Base-by-base conservation (phyloP, 2,888 invertebrate species). In the Caenorhabditis wallacei region DNA sequence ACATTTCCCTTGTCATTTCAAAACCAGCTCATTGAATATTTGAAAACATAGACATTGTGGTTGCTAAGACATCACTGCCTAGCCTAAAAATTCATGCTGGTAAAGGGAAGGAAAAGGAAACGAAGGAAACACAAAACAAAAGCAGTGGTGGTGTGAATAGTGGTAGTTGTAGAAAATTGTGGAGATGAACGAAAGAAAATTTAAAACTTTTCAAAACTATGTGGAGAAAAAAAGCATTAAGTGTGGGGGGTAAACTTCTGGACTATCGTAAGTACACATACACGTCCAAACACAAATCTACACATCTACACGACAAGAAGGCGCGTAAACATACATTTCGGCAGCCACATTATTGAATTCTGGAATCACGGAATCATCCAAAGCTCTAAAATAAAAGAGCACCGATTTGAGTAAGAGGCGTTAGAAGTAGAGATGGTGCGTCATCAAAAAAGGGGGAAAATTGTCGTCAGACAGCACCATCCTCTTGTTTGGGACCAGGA, bases 271-370 rank as follows among this genome's bases (percentile, higher is more conserved):
- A 20, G 35, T 43, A 53, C 51, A 46, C 46, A 59, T 63, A 54
- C 48, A 64, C n/a, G n/a, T n/a, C n/a, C n/a, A n/a, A n/a, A n/a
- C n/a, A n/a, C 26, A 43, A 13, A 26, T 18, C 22, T 16, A 26
- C 30, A 57, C 57, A 46, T 48, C 37, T 68, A 57, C 43, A 46
- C 59, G 22, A 76, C 68, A 26, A 10, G 48, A 11, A 74, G 22
- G 51, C 46, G 61, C 59, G 78, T 78, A 78, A 78, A 78, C 78
- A 69, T 78, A 78, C 78, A 78, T 78, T 69, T 78, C 37, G 78
- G 78, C 78, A 78, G 78, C 78, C 69, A 78, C 78, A 78, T 78
- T 78, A 78, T 78, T 69, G 78, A 48, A 78, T 78, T 78, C 78
- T 78, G 78, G 69, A 76, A 76, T 76, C 78, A 78, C 78, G 69